Base-by-base conservation (phyloP, 1,140 invertebrate species). In the Pseudachorutes palmiensis region DNA sequence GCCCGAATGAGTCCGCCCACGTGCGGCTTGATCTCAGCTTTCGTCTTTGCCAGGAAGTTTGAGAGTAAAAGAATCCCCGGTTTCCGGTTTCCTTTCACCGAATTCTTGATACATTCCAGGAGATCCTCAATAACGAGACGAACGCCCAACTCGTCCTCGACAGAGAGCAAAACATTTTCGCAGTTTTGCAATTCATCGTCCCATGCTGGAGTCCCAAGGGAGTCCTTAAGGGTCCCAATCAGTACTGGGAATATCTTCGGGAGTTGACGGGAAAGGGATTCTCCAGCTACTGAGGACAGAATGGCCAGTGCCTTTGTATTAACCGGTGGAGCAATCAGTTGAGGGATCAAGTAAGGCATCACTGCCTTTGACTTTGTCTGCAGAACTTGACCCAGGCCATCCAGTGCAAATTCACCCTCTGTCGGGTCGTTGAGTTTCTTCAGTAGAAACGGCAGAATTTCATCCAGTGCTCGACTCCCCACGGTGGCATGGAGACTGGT, bases 381-480 rank as follows among this genome's bases (percentile, higher is more conserved):
- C 91, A 98, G 97, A 2, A 98, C 90, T 85, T 98, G 94, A 65
- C 92, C 85, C 63, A 98, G 82, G 48, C 94, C 95, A 80, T 98
- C 94, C 61, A 98, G 81, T 0, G 93, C 92, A 75, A 87, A 88
- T 76, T 94, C 91, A 0, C 89, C 89, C 33, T 87, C 79, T 14
- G 81, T 83, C 2, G 79, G 82, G 75, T 93, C 84, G 75, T 88
- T 88, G 82, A 60, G 28, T 61, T 61, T 86, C 26, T 87, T 86
- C 66, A 98, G 81, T 84, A 99, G 88, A 63, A 86, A 83, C 58
- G 94, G 92, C 62, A 99, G 79, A 79, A 99, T 98, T 76, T 99
- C 96, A 80, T 99, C 96, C n/a, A 99, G 80, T 32, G 96, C 96
- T 74, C 92, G 83, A 33, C 88, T 85, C 49, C 97, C 96, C 33